Conservation (phyloP, 1,140 invertebrate species). For the Saccostrea cuccullata region DNA sequence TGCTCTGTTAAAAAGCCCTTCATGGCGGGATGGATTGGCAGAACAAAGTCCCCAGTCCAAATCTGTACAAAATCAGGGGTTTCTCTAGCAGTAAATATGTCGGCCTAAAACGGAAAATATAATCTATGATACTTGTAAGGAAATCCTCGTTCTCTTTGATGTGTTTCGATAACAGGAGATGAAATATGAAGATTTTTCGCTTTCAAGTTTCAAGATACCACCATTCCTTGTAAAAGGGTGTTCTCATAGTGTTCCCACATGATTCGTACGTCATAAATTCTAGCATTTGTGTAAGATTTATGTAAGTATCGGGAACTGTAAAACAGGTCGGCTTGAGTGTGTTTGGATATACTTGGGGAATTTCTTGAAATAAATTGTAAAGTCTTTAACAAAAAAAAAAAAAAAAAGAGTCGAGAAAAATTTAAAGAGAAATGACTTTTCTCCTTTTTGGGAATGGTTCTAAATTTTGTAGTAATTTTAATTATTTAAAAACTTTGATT, state of each 20-base stretch:
- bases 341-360: neutral
- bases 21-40: conserved; percentile 10
- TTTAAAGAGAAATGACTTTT: neutral
- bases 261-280: conserved; percentile 19
- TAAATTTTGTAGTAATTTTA: too few relatives aligned
- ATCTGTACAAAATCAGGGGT: conserved; percentile 17
- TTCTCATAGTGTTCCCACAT: neutral
- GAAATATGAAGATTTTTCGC: conserved; percentile 33
- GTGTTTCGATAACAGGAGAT: conserved; percentile 35
- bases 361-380: neutral
- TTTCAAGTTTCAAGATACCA: conserved; percentile 8
- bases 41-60: conserved; percentile 26
- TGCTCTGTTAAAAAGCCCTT: conserved; percentile 25
- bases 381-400: neutral
- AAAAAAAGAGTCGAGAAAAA: neutral
- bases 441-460: too few relatives aligned
- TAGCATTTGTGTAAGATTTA: neutral
- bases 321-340: neutral
- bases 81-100: conserved; percentile 28
- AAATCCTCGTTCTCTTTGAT: neutral
- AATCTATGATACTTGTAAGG: conserved; percentile 19
- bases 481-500: too few relatives aligned
- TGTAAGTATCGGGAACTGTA: neutral
- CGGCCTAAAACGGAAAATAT: conserved; percentile 20
- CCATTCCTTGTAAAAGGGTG: neutral